These are phyloP conservation scores for Petromus typicus DNA, from an alignment of 2,113 vertebrate species.

Conservation along the genomic window DNA sequence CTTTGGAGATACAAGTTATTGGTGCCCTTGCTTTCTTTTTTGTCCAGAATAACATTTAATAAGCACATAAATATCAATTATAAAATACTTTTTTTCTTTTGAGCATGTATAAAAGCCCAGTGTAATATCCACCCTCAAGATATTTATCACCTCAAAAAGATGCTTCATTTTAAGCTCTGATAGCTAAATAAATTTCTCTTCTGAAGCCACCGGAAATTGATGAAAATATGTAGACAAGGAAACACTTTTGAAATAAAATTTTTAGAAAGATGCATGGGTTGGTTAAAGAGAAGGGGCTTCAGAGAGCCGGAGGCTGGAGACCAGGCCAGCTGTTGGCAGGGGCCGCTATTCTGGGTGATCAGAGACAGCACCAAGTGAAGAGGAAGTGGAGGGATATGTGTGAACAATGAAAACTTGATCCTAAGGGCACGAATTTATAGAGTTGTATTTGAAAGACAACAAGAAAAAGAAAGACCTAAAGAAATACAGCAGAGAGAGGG, in stretches of 20 bases:
- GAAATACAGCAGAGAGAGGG: neutral
- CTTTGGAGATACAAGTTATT: constrained; percentile 5
- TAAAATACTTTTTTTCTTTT: neutral
- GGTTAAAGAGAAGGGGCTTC: neutral
- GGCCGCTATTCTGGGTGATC: neutral
- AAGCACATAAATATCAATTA: neutral
- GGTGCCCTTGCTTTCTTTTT: neutral
- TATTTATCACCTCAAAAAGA: neutral
- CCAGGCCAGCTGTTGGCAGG: neutral
- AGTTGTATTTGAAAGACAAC: neutral
- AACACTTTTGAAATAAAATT: neutral
- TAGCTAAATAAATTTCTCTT: neutral
- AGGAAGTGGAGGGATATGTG: neutral
- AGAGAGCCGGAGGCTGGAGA: neutral
- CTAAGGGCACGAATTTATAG: neutral
- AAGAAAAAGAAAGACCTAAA: neutral
- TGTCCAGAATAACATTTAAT: neutral
- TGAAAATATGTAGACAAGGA: neutral
- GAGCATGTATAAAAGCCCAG: neutral
- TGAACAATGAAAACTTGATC: neutral
- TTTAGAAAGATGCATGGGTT: neutral
- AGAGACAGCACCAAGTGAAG: neutral
- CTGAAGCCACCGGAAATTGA: neutral
- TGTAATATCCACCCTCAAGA: neutral
- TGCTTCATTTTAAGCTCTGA: neutral